phyloP scores from a whole-genome alignment of 2,888 invertebrate species.

The Venustoraphidia nigricollis region DNA sequence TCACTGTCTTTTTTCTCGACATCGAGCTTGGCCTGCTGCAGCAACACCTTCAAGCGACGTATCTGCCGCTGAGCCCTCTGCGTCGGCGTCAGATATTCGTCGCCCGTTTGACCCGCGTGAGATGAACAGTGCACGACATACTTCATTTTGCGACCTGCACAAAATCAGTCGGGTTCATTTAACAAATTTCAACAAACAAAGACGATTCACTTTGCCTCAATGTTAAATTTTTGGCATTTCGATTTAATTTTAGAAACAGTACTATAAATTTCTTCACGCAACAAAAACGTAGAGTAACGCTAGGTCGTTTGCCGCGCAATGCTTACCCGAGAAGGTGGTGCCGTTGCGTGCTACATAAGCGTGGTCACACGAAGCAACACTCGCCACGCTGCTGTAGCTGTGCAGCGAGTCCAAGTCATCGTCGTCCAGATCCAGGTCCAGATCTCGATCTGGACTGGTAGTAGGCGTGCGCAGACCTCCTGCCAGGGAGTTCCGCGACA shows the following conservation, averaged over 20 bases:
- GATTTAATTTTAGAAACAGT: too few species aligned
- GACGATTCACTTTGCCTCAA: too few species aligned
- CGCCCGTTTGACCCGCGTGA: slow-evolving; percentile 57
- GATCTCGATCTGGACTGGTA: slow-evolving; percentile 15
- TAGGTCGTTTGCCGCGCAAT: too few species aligned
- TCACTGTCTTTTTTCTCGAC: slow-evolving; percentile 71
- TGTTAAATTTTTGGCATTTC: too few species aligned
- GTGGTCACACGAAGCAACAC: slow-evolving; percentile 68
- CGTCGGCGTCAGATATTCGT: slow-evolving; percentile 78
- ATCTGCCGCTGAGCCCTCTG: slow-evolving; percentile 73
- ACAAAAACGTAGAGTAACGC: too few species aligned
- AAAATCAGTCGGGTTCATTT: background rate
- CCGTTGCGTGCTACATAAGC: slow-evolving; percentile 60
- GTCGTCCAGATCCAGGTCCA: slow-evolving; percentile 31
- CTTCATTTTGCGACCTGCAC: slow-evolving; percentile 25
- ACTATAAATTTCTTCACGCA: too few species aligned
- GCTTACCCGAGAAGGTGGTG: slow-evolving; percentile 35
- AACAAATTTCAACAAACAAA: too few species aligned
- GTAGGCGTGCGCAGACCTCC: slow-evolving; percentile 21
- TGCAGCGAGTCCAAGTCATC: slow-evolving; percentile 63
- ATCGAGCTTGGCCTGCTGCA: slow-evolving; percentile 58
- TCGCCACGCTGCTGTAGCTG: slow-evolving; percentile 65
- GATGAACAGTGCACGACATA: slow-evolving; percentile 78
- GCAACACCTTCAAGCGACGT: slow-evolving; percentile 52
- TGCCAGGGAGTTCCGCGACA: slow-evolving; percentile 20